Conservation (phyloP, 2,797 vertebrate species). For the Pempheris klunzingeri region DNA sequence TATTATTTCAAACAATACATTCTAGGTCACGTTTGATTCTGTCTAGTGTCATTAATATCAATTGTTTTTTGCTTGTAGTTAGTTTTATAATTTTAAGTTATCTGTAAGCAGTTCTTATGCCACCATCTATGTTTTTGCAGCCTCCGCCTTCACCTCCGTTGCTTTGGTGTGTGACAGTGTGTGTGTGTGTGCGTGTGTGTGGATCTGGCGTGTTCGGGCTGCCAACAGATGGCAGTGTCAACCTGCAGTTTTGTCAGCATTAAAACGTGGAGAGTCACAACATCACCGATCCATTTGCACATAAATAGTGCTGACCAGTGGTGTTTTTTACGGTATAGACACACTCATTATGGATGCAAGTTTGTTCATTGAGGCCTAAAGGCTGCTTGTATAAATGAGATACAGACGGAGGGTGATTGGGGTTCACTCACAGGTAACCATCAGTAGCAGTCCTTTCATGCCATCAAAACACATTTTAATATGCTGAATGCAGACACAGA, state of each 20-base stretch:
- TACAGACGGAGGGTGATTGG: not conserved
- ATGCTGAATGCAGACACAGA: not conserved
- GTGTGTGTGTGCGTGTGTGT: not conserved
- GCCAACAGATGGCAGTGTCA: conserved; percentile 63
- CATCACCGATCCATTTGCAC: not conserved
- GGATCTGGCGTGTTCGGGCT: conserved; percentile 1
- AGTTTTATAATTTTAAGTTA: not conserved
- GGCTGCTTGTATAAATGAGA: conserved; percentile 19
- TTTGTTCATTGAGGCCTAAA: conserved; percentile 29
- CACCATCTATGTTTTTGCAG: not conserved
- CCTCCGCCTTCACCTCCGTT: too few relatives aligned
- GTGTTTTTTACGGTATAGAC: conserved; percentile 7
- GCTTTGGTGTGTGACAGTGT: too few relatives aligned
- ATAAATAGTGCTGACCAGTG: conserved; percentile 17
- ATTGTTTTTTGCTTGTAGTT: not conserved
- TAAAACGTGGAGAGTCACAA: not conserved
- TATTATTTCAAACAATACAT: not conserved
- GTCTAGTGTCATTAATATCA: not conserved
- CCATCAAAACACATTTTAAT: not conserved
- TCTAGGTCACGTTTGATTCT: not conserved
- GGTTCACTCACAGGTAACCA: conserved; percentile 23
- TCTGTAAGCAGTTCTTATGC: not conserved
- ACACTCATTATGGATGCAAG: conserved; percentile 15
- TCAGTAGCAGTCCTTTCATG: conserved; percentile 10
- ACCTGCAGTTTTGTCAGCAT: not conserved